Percentiles rank a stretch among this genome's conserved stretches.
Conservation (phyloP, 2,797 vertebrate species). For the Lateolabrax maculatus region DNA sequence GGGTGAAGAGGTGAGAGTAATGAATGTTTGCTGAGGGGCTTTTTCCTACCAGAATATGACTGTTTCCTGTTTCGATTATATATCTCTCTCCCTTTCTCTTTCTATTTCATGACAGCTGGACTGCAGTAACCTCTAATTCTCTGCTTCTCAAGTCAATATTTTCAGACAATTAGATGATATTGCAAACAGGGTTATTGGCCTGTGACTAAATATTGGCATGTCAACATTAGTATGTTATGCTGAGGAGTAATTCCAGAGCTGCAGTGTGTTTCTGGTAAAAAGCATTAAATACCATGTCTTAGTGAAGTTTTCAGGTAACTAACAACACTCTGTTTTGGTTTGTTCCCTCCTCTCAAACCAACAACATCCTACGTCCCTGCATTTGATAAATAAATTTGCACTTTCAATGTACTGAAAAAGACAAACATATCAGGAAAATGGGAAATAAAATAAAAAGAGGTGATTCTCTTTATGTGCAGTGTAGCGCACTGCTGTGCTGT, state of each 20-base stretch:
- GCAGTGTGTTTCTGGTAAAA: constrained; percentile 27
- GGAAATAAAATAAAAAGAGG: background rate
- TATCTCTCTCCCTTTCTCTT: background rate
- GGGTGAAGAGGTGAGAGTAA: constrained; percentile 27
- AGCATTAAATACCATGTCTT: constrained; percentile 11
- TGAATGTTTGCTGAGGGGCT: constrained; percentile 29
- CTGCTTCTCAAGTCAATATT: constrained; percentile 12
- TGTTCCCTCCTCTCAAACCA: constrained; percentile 5
- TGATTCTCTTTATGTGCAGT: background rate
- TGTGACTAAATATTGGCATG: constrained; percentile 20
- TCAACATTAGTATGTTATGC: constrained; percentile 26
- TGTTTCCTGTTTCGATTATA: background rate
- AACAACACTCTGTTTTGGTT: background rate
- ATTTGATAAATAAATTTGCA: constrained; percentile 2
- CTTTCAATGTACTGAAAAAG: constrained; percentile 2
- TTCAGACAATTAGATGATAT: constrained; percentile 29
- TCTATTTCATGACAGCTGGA: constrained; percentile 21
- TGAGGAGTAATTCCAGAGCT: constrained; percentile 39
- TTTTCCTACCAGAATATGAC: constrained; percentile 20
- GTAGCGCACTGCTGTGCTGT: background rate
- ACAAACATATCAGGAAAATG: constrained; percentile 3
- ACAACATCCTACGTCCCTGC: background rate
- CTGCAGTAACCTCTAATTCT: constrained; percentile 24
- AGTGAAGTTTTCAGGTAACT: constrained; percentile 17
- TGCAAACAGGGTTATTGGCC: constrained; percentile 9